Base-by-base conservation (phyloP, 1,140 invertebrate genomes). In the Bombus terrestris region DNA sequence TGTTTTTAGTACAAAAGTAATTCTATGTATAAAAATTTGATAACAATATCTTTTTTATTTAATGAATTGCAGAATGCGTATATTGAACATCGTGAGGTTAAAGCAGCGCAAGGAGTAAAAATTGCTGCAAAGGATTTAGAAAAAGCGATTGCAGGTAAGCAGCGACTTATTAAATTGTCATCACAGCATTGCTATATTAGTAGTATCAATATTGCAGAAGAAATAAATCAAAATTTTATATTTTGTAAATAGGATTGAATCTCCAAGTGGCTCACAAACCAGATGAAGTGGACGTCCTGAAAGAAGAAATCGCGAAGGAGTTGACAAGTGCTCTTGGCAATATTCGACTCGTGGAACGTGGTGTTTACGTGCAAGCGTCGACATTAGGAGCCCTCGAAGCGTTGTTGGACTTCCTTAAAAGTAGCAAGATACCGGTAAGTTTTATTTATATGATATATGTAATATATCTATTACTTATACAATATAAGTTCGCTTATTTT, bases 301-400 rank as follows among this genome's bases (percentile, higher is more conserved):
- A 97, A 93, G 97, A 98, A 92, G 97, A 98, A 93, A 97, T 98
- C 22, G 96, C 97, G 0, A 96, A 96, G 72, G 98, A 98, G 91
- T 95, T 99, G 88, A 97, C 98, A 91, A 97, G 97, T 62, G 99
- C 98, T 9, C 96, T 99, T 64, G 98, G 98, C 75, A 97, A 97
- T 28, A 99, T 99, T 87, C 99, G 98, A 93, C 95, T 99, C 78
- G 97, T 97, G 71, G 97, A 99, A 90, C 96, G 98, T 88, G 99
- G 99, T 81, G 99, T 99, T 39, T 99, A 99, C 95, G 99, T 99
- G 2, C 99, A 99, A 95, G 99, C 99, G 1, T 99, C 99, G 2
- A 99, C 99, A 74, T 96, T 99, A 3, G 99, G 99, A 1, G 99
- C 99, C 5, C 95, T 99, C 1, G 99, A 99, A 95, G 99, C 99